A percentile compares a stretch with the other conserved stretches of the same genome.
These are phyloP conservation scores for Clarias magur DNA, from an alignment of 2,113 vertebrate species.

Conservation along the genomic window DNA sequence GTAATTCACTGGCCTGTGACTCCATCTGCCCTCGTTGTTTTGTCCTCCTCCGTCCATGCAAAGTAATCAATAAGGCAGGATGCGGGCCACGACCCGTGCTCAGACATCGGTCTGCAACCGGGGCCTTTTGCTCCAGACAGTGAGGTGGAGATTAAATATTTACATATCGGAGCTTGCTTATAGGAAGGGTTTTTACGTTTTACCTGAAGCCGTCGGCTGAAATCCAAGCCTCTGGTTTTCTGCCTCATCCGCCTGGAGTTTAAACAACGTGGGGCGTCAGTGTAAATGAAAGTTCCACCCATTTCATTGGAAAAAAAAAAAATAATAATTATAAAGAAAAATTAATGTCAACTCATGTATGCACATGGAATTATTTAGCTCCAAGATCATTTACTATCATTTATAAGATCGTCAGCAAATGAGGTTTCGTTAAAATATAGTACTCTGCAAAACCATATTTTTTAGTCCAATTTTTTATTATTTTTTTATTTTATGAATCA, in stretches of 20 bases:
- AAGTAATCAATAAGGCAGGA: constrained; percentile 35
- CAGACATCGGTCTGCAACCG: constrained; percentile 19
- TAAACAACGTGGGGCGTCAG: not conserved
- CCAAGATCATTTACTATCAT: not conserved
- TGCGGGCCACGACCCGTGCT: not conserved
- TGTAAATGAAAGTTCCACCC: not conserved
- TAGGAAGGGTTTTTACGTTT: constrained; percentile 14
- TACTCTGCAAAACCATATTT: too few relatives aligned
- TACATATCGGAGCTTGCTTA: constrained; percentile 11
- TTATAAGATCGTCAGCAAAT: not conserved
- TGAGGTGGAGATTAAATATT: constrained; percentile 9
- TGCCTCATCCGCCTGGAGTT: not conserved
- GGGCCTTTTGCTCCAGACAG: constrained; percentile 2
- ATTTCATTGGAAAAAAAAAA: not conserved
- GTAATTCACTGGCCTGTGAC: constrained; percentile 47
- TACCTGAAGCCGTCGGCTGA: not conserved
- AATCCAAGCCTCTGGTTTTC: not conserved
- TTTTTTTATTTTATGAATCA: too few relatives aligned
- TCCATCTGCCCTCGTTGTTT: constrained; percentile 7
- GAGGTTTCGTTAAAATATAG: not conserved
- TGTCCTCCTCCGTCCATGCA: not conserved
- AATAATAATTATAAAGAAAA: not conserved
- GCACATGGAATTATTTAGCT: not conserved
- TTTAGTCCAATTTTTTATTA: too few relatives aligned
- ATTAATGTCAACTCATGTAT: not conserved